These are phyloP conservation scores for Loripinus fragilis DNA, from an alignment of 2,888 invertebrate genomes.

Conservation along the genomic window DNA sequence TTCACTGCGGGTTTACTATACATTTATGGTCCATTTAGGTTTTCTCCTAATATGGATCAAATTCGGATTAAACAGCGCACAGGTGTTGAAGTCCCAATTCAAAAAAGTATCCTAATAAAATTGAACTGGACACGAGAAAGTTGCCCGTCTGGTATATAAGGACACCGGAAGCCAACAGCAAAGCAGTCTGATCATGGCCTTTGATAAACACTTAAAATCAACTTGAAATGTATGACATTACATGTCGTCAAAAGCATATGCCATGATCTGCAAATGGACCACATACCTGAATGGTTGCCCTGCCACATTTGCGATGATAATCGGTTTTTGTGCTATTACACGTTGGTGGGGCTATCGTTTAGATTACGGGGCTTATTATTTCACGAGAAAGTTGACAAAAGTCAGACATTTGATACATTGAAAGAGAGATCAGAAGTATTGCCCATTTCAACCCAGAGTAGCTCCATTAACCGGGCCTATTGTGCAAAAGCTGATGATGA, in stretches of 20 bases:
- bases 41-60: constrained; percentile 15
- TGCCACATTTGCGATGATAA: too few relatives aligned
- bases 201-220: too few relatives aligned
- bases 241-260: too few relatives aligned
- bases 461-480: constrained; percentile 40
- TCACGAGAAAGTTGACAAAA: background rate
- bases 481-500: constrained; percentile 48
- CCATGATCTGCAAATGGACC: too few relatives aligned
- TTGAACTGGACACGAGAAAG: too few relatives aligned
- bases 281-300: too few relatives aligned
- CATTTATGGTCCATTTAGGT: too few relatives aligned
- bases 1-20: too few relatives aligned
- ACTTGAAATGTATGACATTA: too few relatives aligned
- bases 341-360: background rate
- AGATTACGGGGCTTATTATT: background rate
- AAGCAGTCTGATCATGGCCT: too few relatives aligned
- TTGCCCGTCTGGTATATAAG: too few relatives aligned
- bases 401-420: background rate
- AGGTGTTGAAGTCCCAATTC: constrained; percentile 36
- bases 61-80: constrained; percentile 32
- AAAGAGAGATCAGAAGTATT: background rate
- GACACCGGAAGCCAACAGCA: too few relatives aligned
- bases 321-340: background rate
- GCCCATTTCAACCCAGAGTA: constrained; percentile 12
- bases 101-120: constrained; percentile 14